Evolutionary conservation across 1,140 invertebrate species (phyloP).

Genomic region (Anastrepha obliqua): DNA sequence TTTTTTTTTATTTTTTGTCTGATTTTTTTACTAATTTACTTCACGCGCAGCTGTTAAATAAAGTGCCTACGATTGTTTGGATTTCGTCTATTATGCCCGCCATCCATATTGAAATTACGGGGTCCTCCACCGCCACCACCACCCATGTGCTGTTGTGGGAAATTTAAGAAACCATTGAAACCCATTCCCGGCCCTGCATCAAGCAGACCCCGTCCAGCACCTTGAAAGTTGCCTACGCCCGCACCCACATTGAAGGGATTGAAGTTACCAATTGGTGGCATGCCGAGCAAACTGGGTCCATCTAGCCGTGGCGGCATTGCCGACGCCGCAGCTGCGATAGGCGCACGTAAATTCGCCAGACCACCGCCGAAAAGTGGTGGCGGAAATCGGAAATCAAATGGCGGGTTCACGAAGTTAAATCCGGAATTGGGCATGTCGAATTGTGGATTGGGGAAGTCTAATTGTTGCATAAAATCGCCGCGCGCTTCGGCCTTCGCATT

Average conservation of each 20-base stretch:
- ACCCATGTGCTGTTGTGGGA: not conserved
- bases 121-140: conserved; percentile 50
- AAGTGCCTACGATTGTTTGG: conserved; percentile 53
- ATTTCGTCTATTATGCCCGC: conserved; percentile 45
- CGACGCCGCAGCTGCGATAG: conserved; percentile 43
- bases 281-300: conserved; percentile 67
- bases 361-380: not conserved
- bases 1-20: not conserved
- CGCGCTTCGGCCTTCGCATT: conserved; percentile 72
- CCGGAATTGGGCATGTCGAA: conserved; percentile 61
- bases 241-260: conserved; percentile 75
- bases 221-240: conserved; percentile 39
- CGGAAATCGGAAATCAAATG: conserved; percentile 5
- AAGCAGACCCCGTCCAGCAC: conserved; percentile 28
- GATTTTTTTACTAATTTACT: not conserved
- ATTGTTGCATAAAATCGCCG: conserved; percentile 61
- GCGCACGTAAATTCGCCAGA: not conserved
- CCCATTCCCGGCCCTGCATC: not conserved
- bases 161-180: conserved; percentile 40
- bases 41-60: conserved; percentile 47
- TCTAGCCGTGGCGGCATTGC: conserved; percentile 61
- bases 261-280: conserved; percentile 65
- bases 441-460: conserved; percentile 64
- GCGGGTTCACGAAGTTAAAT: not conserved
- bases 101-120: conserved; percentile 56